These are phyloP conservation scores for Allophyes oxyacanthae DNA, from an alignment of 2,888 invertebrate species.

Conservation along the genomic window DNA sequence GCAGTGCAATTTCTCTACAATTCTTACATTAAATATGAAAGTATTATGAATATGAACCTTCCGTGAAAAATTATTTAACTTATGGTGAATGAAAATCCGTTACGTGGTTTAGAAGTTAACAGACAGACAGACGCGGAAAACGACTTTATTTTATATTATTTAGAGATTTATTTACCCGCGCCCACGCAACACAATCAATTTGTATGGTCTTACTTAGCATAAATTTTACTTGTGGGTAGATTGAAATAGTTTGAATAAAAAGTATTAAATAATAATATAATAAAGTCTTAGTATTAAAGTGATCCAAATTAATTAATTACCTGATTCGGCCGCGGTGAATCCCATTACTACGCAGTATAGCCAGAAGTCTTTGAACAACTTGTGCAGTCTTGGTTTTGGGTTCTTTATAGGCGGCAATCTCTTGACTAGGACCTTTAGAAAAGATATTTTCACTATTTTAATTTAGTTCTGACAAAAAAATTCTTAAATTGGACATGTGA, in stretches of 20 bases:
- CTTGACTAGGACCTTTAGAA: constrained; percentile 91
- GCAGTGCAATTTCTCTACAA: too few species aligned
- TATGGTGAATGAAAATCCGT: too few species aligned
- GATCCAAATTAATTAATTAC: constrained; percentile 66
- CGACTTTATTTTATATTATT: too few species aligned
- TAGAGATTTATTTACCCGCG: constrained; percentile 12
- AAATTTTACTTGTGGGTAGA: constrained; percentile 57
- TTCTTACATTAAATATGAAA: too few species aligned
- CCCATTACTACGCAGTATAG: constrained; percentile 99
- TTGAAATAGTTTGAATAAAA: constrained; percentile 38
- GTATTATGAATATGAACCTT: too few species aligned
- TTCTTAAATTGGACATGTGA: too few species aligned
- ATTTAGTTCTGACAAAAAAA: too few species aligned
- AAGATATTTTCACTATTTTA: constrained; percentile 36
- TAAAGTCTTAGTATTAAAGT: constrained; percentile 30
- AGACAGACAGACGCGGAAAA: too few species aligned
- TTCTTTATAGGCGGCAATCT: constrained; percentile 96
- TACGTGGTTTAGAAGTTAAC: too few species aligned
- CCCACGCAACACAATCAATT: constrained; percentile 17
- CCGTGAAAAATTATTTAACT: too few species aligned
- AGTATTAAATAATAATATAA: constrained; percentile 13
- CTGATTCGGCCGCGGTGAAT: constrained; percentile 95
- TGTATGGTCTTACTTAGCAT: constrained; percentile 26
- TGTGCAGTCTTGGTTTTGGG: constrained; percentile 97
- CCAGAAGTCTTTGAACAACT: constrained; percentile 99